phyloP scores from a whole-genome alignment of 1,140 invertebrate species.

The Physella acuta region DNA sequence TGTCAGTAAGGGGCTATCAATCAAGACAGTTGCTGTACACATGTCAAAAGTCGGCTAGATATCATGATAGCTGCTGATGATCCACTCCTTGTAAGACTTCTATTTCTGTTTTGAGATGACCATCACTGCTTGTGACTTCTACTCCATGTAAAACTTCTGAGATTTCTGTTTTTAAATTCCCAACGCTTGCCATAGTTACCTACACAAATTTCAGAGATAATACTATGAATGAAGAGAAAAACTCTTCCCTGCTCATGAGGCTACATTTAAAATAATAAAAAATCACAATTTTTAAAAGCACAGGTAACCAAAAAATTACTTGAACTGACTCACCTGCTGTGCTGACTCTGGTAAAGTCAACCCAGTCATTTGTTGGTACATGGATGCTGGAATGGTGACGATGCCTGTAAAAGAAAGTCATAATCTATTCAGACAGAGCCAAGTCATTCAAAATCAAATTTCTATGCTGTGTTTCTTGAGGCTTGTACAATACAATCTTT shows the following conservation, averaged over 20 bases:
- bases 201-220: too few relatives aligned
- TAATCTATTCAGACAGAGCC: too few relatives aligned
- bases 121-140: conserved; percentile 42
- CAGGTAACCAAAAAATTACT: too few relatives aligned
- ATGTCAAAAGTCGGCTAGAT: not conserved
- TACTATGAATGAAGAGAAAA: too few relatives aligned
- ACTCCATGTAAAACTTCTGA: conserved; percentile 49
- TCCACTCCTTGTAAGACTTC: conserved; percentile 9
- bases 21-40: too few relatives aligned
- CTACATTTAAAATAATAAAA: too few relatives aligned
- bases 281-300: too few relatives aligned
- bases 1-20: too few relatives aligned
- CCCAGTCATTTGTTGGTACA: conserved; percentile 91
- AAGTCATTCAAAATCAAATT: too few relatives aligned
- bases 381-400: conserved; percentile 91
- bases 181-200: conserved; percentile 38
- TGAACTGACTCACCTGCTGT: too few relatives aligned
- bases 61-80: conserved; percentile 19
- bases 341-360: conserved; percentile 45
- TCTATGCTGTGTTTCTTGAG: not conserved
- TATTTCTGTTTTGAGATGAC: too few relatives aligned
- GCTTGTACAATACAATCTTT: not conserved
- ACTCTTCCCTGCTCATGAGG: too few relatives aligned
- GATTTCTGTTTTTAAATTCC: conserved; percentile 39
- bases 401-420: conserved; percentile 70